A percentile compares a stretch with the other conserved stretches of the same genome.
Conservation (phyloP, 2,113 vertebrate genomes). For the Triplophysa dalaica region DNA sequence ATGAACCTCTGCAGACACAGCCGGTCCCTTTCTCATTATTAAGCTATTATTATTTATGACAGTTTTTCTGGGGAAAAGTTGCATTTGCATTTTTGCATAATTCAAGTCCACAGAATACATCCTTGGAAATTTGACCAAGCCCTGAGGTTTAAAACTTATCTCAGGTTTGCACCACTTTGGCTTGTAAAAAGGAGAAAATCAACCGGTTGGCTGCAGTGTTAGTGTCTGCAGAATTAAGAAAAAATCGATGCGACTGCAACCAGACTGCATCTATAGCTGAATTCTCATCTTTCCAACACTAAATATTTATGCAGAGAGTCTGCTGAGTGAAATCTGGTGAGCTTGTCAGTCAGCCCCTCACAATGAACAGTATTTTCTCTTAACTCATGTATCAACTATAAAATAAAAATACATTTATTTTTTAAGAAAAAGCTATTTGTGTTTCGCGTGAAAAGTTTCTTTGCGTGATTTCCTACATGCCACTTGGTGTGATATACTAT, state of each 20-base stretch:
- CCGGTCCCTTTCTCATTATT: background rate
- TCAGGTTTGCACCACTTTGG: conserved; percentile 8
- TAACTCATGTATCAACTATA: too few relatives aligned
- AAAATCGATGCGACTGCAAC: background rate
- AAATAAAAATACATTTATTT: too few relatives aligned
- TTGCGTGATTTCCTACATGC: too few relatives aligned
- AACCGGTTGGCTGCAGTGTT: background rate
- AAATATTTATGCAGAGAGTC: conserved; percentile 24
- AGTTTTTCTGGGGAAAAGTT: background rate
- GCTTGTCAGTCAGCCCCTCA: conserved; percentile 3
- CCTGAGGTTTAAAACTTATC: conserved; percentile 23
- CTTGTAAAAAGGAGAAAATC: background rate
- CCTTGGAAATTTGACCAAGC: conserved; percentile 24
- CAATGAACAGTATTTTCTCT: background rate
- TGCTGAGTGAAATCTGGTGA: background rate
- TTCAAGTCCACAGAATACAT: conserved; percentile 20
- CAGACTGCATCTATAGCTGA: conserved; percentile 1
- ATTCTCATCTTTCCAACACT: conserved; percentile 4
- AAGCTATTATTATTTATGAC: conserved; percentile 5
- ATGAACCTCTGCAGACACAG: background rate
- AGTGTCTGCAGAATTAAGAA: background rate
- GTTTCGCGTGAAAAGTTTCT: too few relatives aligned
- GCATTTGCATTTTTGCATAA: conserved; percentile 32
- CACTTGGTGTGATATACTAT: too few relatives aligned
- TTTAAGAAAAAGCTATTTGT: too few relatives aligned